Evolutionary conservation across 2,113 vertebrate species (phyloP).

Genomic region (Cygnus buccinator): DNA sequence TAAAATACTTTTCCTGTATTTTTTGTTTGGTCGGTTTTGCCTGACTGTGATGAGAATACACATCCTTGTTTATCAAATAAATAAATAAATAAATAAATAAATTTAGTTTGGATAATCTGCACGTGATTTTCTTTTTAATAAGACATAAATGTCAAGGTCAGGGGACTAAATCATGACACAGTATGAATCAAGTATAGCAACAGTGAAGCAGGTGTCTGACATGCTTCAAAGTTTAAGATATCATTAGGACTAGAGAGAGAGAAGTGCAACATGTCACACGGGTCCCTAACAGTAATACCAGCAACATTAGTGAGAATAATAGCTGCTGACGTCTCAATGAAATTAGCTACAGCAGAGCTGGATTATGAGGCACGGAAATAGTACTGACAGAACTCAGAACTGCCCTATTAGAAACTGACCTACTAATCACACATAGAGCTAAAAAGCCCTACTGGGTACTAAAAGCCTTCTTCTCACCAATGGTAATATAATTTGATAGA

Average conservation of each 20-base stretch:
- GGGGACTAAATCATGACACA: neutral
- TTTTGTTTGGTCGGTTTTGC: neutral
- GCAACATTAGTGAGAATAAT: conserved; percentile 9
- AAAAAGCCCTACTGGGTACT: neutral
- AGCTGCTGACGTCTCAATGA: conserved; percentile 46
- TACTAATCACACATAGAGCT: conserved; percentile 4
- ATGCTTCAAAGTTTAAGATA: neutral
- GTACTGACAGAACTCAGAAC: conserved; percentile 43
- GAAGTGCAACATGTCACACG: neutral
- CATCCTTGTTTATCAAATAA: neutral
- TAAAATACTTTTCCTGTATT: neutral
- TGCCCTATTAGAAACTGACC: neutral
- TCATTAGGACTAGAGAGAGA: conserved; percentile 21
- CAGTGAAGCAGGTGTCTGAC: conserved; percentile 10
- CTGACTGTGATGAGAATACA: neutral
- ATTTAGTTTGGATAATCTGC: neutral
- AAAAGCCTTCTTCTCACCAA: neutral
- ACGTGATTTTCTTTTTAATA: neutral
- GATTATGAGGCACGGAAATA: conserved; percentile 51
- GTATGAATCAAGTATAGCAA: neutral
- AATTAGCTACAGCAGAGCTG: conserved; percentile 42
- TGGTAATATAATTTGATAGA: neutral
- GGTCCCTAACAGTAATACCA: neutral
- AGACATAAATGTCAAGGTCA: neutral
- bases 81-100: no score